Base-by-base conservation (phyloP, 1,140 invertebrate genomes). In the Drosophila obscura region DNA sequence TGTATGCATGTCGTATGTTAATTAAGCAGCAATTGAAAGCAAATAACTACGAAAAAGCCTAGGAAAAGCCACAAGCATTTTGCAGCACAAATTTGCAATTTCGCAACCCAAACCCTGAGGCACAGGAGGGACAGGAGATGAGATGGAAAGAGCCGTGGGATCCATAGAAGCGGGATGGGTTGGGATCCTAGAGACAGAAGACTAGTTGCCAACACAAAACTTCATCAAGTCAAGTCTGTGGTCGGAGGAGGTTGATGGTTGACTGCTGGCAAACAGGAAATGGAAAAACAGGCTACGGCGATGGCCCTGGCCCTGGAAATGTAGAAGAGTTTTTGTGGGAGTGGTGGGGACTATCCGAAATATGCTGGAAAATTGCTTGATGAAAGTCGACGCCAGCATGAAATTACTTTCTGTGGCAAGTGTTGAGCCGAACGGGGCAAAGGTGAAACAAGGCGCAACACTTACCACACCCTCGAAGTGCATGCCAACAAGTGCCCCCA, bases 401-500 rank as follows among this genome's bases (percentile, higher is more conserved):
- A 77, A 81, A 85, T 87, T 87, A 85, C 69, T 78, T 81, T 72
- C 59, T 78, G 78, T 49, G 65, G 77, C 68, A 69, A 66, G 55
- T 66, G 58, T 64, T 75, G 64, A 50, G n/a, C 66, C 9, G 7
- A 11, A 11, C 19, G 11, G 13, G 44, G 26, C 16, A 57, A 48
- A 35, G 31, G 31, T 35, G 31, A 11, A 35, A 35, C 35, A 39
- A 39, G 35, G 35, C 35, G 35, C 58, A 45, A 26, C 52, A 52
- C 55, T 74, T 71, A 45, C 72, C 60, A 46, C 22, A 26, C 53
- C 13, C 15, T 11, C 52, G 28, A 44, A 76, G 62, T 67, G 80
- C 51, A 69, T 45, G 43, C 49, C 79, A 77, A 69, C 66, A 69
- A 78, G 73, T 68, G 59, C 73, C 50, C 41, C 48, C 22, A 39